Evolutionary conservation across 2,888 invertebrate species (phyloP), one percentile per base, ranked within the genome.

Genomic region (Eupithecia exiguata): DNA sequence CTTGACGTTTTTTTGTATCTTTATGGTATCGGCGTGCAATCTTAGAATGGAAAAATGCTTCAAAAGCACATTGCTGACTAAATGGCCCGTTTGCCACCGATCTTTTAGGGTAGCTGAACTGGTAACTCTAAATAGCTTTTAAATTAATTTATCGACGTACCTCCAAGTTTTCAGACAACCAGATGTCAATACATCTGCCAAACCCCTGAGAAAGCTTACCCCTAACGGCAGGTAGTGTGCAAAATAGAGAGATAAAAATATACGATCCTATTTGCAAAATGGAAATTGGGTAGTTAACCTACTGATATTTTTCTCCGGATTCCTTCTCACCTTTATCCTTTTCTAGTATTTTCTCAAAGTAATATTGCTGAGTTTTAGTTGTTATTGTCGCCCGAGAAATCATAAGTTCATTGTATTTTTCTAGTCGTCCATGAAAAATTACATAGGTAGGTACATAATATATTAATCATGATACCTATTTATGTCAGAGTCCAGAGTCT

Each of bases 61-160:
- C n/a, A n/a, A 49, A 36, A 43, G 18, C 5, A 43, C 43, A 43
- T 43, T 43, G 43, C 5, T 43, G 40, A 40, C 40, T 40, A 16
- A 43, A 14, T 40, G 14, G 40, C 49, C n/a, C n/a, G 49, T 49
- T n/a, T 49, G 49, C n/a, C 49, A 49, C 49, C 49, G n/a, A 49
- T 49, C 49, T 7, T n/a, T 2, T 49, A n/a, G 49, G n/a, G n/a
- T 49, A 49, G 49, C 49, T 49, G 49, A 49, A 49, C 49, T 49
- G 7, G 16, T 43, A 43, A 43, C 43, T 16, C 10, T 36, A 18
- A 30, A 36, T 35, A 36, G 36, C 63, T 63, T 63, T 16, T 3
- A 63, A 36, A 63, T 63, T 36, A 36, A 63, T 63, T 63, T n/a
- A 36, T 36, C 30, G 16, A 61, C 5, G n/a, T n/a, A n/a, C 49